Conservation (phyloP, 2,113 vertebrate species). For the Microtus montanus region DNA sequence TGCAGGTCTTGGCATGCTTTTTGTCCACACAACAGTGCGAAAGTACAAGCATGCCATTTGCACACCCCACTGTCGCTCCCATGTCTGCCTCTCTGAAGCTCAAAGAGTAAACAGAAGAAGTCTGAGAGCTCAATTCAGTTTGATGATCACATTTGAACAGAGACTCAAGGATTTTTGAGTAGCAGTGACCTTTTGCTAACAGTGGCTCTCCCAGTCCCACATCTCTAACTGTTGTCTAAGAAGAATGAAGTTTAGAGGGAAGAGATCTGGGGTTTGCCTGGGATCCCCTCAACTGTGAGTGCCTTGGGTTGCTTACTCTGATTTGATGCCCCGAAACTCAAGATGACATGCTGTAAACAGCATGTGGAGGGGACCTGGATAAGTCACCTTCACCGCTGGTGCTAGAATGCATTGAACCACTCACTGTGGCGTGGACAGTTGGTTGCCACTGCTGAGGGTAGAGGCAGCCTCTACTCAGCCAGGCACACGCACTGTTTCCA, state of each 20-base stretch:
- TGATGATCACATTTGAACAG: background rate
- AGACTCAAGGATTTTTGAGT: background rate
- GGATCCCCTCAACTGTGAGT: background rate
- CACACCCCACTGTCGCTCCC: no score
- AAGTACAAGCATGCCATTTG: background rate
- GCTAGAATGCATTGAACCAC: rapidly evolving
- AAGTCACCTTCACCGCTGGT: no score
- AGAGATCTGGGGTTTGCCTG: background rate
- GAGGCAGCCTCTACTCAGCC: background rate
- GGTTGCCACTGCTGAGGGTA: background rate
- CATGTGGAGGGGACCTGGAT: background rate
- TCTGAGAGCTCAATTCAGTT: background rate
- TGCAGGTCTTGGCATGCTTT: background rate
- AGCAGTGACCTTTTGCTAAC: background rate
- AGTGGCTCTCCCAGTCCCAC: background rate
- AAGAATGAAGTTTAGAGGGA: background rate
- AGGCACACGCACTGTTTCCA: background rate
- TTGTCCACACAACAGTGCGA: background rate
- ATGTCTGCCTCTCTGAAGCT: background rate
- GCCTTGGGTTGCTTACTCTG: background rate
- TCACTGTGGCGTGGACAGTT: rapidly evolving
- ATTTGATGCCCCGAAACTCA: background rate
- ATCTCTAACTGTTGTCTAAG: background rate
- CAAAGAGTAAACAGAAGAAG: background rate
- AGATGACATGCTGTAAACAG: rapidly evolving